phyloP scores from a whole-genome alignment of 2,113 vertebrate genomes.

The Daphoenositta chrysoptera region DNA sequence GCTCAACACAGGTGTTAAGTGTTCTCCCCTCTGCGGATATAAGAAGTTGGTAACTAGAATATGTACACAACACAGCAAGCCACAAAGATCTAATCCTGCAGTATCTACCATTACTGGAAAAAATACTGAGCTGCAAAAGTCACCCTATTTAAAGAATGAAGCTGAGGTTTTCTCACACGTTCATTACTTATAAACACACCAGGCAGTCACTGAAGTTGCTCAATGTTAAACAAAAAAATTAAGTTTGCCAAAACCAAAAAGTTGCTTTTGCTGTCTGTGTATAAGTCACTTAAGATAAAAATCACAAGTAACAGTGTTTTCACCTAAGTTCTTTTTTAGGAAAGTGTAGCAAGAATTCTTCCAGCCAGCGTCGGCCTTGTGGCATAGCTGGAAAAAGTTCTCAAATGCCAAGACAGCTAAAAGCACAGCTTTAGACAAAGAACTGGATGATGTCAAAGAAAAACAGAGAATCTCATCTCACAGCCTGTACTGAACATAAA shows the following conservation, averaged over 20 bases:
- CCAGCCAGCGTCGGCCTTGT: neutral
- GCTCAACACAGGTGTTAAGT: rapidly evolving
- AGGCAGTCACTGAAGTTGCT: neutral
- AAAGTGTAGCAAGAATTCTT: neutral
- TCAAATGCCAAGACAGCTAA: neutral
- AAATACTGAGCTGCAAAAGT: neutral
- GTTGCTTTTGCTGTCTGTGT: neutral
- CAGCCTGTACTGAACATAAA: neutral
- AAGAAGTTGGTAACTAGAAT: neutral
- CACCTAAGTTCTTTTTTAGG: neutral
- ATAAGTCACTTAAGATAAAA: neutral
- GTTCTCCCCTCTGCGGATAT: neutral
- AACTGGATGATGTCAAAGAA: neutral
- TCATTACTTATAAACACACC: neutral
- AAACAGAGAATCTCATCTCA: neutral
- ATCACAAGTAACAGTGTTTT: neutral
- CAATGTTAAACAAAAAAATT: neutral
- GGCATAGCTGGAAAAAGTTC: neutral
- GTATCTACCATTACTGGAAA: neutral
- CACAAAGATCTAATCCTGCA: neutral
- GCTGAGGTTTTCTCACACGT: neutral
- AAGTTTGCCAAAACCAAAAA: neutral
- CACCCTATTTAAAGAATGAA: neutral
- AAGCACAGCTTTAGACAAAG: neutral
- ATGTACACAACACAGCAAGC: neutral